These are phyloP conservation scores for Gadus macrocephalus DNA, from an alignment of 2,113 vertebrate genomes.

Conservation along the genomic window DNA sequence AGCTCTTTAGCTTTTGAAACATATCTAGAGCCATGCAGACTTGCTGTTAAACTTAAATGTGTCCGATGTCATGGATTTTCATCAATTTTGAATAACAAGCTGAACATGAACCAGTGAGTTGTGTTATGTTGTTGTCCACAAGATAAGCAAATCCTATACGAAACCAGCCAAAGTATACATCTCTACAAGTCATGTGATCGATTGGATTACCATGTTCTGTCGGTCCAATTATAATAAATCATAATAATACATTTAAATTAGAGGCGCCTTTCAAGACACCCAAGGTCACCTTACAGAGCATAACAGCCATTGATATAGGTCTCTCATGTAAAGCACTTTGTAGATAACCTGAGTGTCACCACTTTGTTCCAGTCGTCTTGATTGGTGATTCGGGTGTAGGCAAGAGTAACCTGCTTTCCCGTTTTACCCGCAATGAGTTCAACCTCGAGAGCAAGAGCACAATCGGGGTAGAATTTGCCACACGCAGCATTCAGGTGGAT, in stretches of 20 bases:
- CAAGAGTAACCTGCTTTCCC: conserved; percentile 71
- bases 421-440: conserved; percentile 72
- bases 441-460: conserved; percentile 75
- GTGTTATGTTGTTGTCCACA: too few species aligned
- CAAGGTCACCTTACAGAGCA: too few species aligned
- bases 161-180: too few species aligned
- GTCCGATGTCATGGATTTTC: too few species aligned
- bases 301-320: not conserved
- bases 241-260: too few species aligned
- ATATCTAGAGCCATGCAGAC: not conserved
- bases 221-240: rapidly evolving
- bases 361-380: conserved; percentile 78
- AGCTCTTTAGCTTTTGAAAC: not conserved
- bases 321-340: too few species aligned
- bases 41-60: not conserved
- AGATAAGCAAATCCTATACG: too few species aligned
- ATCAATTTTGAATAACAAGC: too few species aligned
- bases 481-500: conserved; percentile 71
- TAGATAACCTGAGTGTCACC: not conserved
- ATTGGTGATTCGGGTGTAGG: conserved; percentile 82
- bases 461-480: conserved; percentile 72
- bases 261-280: too few species aligned
- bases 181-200: not conserved
- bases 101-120: too few species aligned
- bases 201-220: not conserved